These are phyloP conservation scores for Epirrita christyi DNA, from an alignment of 2,888 invertebrate species.

Conservation along the genomic window DNA sequence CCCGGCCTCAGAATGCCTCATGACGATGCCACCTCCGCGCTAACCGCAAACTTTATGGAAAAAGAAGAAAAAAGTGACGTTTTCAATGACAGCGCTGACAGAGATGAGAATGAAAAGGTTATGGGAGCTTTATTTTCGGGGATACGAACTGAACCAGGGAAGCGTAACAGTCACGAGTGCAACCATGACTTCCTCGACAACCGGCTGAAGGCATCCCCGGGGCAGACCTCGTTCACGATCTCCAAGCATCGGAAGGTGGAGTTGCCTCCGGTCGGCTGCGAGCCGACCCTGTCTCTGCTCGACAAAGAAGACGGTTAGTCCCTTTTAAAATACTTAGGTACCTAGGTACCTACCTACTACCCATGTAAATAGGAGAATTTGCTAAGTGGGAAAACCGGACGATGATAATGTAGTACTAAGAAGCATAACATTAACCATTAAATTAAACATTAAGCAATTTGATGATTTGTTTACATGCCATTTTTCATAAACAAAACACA, in stretches of 20 bases:
- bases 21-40: slow-evolving; percentile 66
- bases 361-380: neutral
- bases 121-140: slow-evolving; percentile 74
- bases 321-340: neutral
- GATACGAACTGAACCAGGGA: slow-evolving; percentile 58
- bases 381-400: neutral
- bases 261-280: slow-evolving; percentile 77
- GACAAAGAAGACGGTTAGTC: slow-evolving; percentile 72
- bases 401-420: neutral
- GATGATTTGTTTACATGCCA: too few species aligned
- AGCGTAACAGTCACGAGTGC: slow-evolving; percentile 66
- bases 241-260: slow-evolving; percentile 87
- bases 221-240: slow-evolving; percentile 83
- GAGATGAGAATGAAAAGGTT: slow-evolving; percentile 71
- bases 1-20: slow-evolving; percentile 66
- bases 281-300: slow-evolving; percentile 63
- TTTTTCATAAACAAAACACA: neutral
- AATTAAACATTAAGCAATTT: neutral
- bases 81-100: slow-evolving; percentile 70
- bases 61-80: slow-evolving; percentile 75
- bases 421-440: neutral
- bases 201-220: slow-evolving; percentile 72
- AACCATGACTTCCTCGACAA: slow-evolving; percentile 76
- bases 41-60: slow-evolving; percentile 59
- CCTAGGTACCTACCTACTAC: neutral